Base-by-base conservation (phyloP, 2,797 vertebrate genomes). In the Hyperoplus immaculatus region DNA sequence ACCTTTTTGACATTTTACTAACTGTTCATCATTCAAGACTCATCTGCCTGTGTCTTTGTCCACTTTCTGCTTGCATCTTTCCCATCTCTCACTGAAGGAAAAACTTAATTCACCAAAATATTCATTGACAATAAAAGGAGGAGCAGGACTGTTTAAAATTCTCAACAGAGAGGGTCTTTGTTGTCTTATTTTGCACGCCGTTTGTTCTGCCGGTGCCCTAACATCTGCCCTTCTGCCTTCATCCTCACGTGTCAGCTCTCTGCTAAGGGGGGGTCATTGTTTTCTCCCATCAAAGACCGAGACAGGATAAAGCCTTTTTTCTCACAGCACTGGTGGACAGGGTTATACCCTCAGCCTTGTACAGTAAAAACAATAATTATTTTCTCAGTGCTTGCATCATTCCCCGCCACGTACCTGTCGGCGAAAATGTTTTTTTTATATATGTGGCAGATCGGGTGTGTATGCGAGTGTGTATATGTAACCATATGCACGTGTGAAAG, bases 311-410 rank as follows among this genome's bases (percentile, higher is more conserved):
- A 81, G 58, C 62, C 75, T 70, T 90, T 70, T 50, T 81, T 75
- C 50, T 72, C 64, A 47, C 62, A 77, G 77, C 74, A 64, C 72
- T 71, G 74, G 57, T 72, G 60, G 69, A 72, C 75, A 70, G 70
- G 29, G 53, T 67, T 54, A 38, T 38, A 59, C 75, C 78, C 64
- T 82, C 75, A 57, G 74, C 83, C 76, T 82, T 84, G 80, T 87
- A 81, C 72, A 78, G 71, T 57, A 39, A 11, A 80, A 64, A 71
- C 72, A 80, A 71, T 67, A 72, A 64, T 91, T 82, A 83, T 89
- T 90, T 90, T 88, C 87, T 89, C 89, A 89, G 81, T 74, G 80
- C 76, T 87, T 66, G 71, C 77, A 81, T 59, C 80, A 77, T 75
- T 80, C 82, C 84, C 80, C 72, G 65, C 49, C 1, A n/a, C 51